A percentile compares a stretch with the other conserved stretches of the same genome.
phyloP scores from a whole-genome alignment of 2,888 invertebrate species.

The Kuschelorhynchus macadamiae region DNA sequence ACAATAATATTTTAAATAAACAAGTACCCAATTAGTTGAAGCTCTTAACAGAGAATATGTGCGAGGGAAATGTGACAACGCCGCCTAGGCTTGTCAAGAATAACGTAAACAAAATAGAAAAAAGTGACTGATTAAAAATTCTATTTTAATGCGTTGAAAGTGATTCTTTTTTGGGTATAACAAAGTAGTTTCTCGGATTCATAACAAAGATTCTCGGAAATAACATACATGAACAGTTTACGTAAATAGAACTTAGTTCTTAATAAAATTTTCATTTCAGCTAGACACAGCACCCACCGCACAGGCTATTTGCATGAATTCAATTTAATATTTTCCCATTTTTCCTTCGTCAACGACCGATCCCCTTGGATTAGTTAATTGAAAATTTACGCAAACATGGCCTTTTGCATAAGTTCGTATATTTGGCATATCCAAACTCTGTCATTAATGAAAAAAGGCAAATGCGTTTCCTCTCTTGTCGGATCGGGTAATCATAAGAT shows the following conservation, averaged over 20 bases:
- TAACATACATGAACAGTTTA: no score
- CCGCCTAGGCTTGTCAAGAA: no score
- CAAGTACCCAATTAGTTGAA: no score
- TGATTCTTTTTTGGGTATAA: no score
- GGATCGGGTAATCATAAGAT: slow-evolving; percentile 68
- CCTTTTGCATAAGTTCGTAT: slow-evolving; percentile 45
- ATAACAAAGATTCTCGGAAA: no score
- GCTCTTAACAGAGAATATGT: no score
- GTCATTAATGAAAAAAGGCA: slow-evolving; percentile 46
- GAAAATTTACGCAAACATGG: slow-evolving; percentile 50
- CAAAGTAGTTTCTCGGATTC: no score
- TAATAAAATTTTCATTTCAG: not conserved
- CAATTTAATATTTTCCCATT: slow-evolving; percentile 41
- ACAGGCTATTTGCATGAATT: slow-evolving; percentile 33
- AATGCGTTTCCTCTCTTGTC: slow-evolving; percentile 47
- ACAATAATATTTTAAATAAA: no score
- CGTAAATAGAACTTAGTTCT: slow-evolving; percentile 11
- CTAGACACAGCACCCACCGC: not conserved
- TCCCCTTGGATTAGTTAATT: slow-evolving; percentile 46
- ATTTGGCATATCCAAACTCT: slow-evolving; percentile 32
- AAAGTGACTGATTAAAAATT: no score
- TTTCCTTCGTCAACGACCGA: slow-evolving; percentile 39
- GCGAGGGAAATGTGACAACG: no score
- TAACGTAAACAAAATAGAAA: no score
- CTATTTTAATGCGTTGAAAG: no score